These are phyloP conservation scores for Tragelaphus eurycerus DNA, from an alignment of 2,797 vertebrate genomes.

Conservation along the genomic window DNA sequence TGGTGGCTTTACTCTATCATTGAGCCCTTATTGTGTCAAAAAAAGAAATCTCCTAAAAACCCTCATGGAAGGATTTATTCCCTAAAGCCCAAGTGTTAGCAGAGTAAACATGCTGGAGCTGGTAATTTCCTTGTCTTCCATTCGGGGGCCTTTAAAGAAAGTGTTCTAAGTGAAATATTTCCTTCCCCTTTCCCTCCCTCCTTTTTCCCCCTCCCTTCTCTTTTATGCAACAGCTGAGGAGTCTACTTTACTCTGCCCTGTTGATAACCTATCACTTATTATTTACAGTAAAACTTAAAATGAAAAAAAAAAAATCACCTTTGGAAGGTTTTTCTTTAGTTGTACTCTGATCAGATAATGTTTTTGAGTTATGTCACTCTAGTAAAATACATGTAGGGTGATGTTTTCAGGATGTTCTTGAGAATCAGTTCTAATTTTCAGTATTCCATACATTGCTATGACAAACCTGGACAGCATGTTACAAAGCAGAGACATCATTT, in stretches of 20 bases:
- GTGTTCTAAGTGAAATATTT: conserved; percentile 36
- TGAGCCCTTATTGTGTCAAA: background rate
- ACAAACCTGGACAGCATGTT: background rate
- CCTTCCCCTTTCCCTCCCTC: background rate
- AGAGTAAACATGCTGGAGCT: background rate
- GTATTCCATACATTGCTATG: background rate
- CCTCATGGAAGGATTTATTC: background rate
- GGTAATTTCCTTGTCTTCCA: conserved; percentile 26
- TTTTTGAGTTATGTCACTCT: conserved; percentile 22
- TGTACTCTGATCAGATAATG: background rate
- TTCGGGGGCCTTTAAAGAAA: background rate
- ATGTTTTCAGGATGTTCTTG: background rate
- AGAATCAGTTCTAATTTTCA: background rate
- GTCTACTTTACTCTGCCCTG: background rate
- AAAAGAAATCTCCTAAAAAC: conserved; percentile 26
- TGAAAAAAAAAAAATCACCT: conserved; percentile 6
- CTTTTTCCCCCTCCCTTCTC: background rate
- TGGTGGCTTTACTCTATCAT: background rate
- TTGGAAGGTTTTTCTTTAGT: background rate
- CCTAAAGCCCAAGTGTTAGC: conserved; percentile 1
- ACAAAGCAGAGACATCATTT: background rate
- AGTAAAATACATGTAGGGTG: background rate
- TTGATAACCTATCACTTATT: conserved; percentile 8
- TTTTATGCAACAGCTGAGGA: background rate
- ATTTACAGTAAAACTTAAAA: conserved; percentile 42